phyloP scores from a whole-genome alignment of 2,113 vertebrate genomes.

The Tachycineta bicolor region DNA sequence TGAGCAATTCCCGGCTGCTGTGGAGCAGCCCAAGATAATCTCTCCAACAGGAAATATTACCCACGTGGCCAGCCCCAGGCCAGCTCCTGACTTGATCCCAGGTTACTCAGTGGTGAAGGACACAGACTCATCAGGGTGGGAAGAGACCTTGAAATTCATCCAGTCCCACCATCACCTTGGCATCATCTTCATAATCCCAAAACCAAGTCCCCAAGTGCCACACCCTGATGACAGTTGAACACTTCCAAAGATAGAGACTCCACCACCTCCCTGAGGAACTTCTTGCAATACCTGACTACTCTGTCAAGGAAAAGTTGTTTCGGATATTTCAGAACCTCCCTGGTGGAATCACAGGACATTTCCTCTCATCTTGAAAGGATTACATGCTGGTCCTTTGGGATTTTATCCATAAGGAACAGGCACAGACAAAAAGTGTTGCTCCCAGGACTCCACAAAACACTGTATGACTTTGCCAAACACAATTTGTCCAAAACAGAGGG shows the following conservation, averaged over 20 bases:
- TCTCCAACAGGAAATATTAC: background rate
- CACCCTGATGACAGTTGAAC: background rate
- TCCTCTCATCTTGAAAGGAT: background rate
- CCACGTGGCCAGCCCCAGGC: background rate
- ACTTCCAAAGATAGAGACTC: background rate
- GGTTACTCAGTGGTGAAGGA: background rate
- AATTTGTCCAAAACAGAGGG: background rate
- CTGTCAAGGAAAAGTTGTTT: background rate
- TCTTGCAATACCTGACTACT: background rate
- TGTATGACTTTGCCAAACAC: background rate
- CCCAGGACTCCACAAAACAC: background rate
- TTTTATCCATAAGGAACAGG: background rate
- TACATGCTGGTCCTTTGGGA: background rate
- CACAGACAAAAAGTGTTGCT: background rate
- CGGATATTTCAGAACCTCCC: fast-evolving
- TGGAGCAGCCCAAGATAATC: background rate
- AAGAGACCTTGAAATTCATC: background rate
- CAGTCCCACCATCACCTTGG: background rate
- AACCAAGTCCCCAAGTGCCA: background rate
- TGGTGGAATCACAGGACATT: background rate
- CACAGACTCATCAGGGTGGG: background rate
- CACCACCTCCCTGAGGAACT: background rate
- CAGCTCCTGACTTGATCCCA: background rate
- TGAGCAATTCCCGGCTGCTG: background rate
- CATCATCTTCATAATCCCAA: background rate